Conservation (phyloP, 2,113 vertebrate species). For the Alaudala cheleensis region DNA sequence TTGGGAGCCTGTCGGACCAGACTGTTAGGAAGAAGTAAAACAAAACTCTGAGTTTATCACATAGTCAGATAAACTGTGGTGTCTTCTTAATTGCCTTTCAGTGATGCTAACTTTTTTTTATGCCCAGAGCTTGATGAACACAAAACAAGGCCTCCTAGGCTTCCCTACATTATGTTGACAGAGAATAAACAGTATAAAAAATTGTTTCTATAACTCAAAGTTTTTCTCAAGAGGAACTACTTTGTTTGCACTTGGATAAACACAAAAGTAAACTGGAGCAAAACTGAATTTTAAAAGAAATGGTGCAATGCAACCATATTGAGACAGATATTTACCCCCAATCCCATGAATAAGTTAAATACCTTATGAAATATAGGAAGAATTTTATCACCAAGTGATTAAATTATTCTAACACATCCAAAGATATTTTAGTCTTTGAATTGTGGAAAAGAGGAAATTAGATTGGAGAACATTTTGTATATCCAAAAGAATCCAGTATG, state of each 20-base stretch:
- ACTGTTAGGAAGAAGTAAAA: neutral
- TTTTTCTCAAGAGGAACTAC: neutral
- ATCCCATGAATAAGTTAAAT: neutral
- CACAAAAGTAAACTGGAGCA: neutral
- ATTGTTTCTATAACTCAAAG: neutral
- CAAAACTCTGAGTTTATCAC: neutral
- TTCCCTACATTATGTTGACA: neutral
- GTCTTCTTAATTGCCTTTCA: neutral
- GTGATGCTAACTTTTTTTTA: neutral
- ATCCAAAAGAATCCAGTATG: neutral
- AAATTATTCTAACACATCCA: neutral
- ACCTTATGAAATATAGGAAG: neutral
- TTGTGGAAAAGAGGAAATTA: neutral
- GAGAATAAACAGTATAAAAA: neutral
- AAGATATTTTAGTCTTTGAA: neutral
- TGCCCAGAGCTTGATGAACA: neutral
- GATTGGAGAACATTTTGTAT: neutral
- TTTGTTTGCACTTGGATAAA: neutral
- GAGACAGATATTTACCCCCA: neutral
- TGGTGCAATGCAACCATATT: rapidly evolving
- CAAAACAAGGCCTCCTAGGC: neutral
- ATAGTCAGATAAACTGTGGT: neutral
- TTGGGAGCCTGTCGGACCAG: neutral
- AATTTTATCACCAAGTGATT: neutral
- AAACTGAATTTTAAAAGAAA: neutral